Base-by-base conservation (phyloP, 2,888 invertebrate species). In the Gonocerus acuteangulatus region DNA sequence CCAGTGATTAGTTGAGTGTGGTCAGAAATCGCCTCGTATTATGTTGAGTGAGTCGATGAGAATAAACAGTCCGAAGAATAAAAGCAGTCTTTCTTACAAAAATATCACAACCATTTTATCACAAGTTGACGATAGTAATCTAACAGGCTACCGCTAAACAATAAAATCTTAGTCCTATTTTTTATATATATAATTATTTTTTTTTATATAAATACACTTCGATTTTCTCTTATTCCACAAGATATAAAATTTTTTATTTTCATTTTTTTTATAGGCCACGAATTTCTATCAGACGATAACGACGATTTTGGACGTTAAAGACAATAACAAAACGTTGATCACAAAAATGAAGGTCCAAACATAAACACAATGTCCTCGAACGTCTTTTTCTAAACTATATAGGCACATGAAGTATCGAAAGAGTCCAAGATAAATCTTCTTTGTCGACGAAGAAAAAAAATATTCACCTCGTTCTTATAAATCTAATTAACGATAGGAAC, bases 71-170 rank as follows among this genome's bases (percentile, higher is more conserved):
- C 57, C 57, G 45, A 32, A 57, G 42, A 47, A 32, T 62, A 62
- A 54, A 47, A 60, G 64, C 63, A 65, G 65, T 65, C 65, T 65
- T 61, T 65, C 66, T 67, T 67, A 68, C 62, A 66, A 66, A 68
- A 68, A 67, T 68, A 68, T 68, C 68, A 68, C 68, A 68, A 68
- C 68, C 68, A 67, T 67, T 65, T 66, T 67, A 68, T 68, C 68
- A 68, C 68, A 68, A 68, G 60, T 68, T 64, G 65, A 60, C 62
- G 60, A 65, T 60, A 62, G 32, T 57, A 57, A 65, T 49, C 57
- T 57, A 57, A 57, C 60, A 65, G 60, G 54, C 62, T 62, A 65
- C 48, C 42, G 32, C 60, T 62, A 65, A 62, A 60, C 57, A 61
- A 61, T 59, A 64, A 45, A 58, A 39, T 58, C 47, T 58, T 64